A percentile compares a stretch with the other conserved stretches of the same genome.
Evolutionary conservation across 2,113 vertebrate genomes (phyloP).

Genomic region (Toxotes chatareus): DNA sequence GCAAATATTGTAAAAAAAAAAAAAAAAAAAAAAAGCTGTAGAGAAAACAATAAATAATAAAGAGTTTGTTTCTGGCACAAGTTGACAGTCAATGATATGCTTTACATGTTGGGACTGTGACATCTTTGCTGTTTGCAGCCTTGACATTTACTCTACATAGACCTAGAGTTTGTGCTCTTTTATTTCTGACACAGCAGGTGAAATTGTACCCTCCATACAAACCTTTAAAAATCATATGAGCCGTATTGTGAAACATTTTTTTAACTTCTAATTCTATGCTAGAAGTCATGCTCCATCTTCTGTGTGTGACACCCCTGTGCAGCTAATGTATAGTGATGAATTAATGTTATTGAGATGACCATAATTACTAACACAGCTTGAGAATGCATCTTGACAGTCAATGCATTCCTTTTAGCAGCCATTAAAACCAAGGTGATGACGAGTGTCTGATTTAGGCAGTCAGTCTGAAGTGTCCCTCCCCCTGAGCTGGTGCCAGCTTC

Average conservation of each 20-base stretch:
- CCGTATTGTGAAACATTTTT: not conserved
- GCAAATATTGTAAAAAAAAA: conserved; percentile 50
- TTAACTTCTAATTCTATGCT: not conserved
- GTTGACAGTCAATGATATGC: not conserved
- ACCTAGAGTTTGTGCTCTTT: not conserved
- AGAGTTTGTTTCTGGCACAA: conserved; percentile 32
- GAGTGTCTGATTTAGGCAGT: conserved; percentile 3
- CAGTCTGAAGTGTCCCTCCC: conserved; percentile 37
- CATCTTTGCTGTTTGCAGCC: not conserved
- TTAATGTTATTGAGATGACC: not conserved
- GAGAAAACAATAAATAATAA: conserved; percentile 54
- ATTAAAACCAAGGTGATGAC: rapidly evolving
- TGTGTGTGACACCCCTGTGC: not conserved
- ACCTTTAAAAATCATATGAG: not conserved
- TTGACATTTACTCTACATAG: conserved; percentile 31
- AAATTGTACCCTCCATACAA: not conserved
- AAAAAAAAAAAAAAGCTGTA: conserved; percentile 35
- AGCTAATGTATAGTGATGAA: not conserved
- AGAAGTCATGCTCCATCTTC: not conserved
- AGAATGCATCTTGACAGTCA: not conserved
- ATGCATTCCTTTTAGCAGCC: not conserved
- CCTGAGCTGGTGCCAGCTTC: conserved; percentile 31
- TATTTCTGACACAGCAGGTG: not conserved
- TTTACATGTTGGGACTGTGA: not conserved
- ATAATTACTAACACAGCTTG: not conserved